These are phyloP conservation scores for Diaphora mendica DNA, from an alignment of 2,888 invertebrate species.

Conservation along the genomic window DNA sequence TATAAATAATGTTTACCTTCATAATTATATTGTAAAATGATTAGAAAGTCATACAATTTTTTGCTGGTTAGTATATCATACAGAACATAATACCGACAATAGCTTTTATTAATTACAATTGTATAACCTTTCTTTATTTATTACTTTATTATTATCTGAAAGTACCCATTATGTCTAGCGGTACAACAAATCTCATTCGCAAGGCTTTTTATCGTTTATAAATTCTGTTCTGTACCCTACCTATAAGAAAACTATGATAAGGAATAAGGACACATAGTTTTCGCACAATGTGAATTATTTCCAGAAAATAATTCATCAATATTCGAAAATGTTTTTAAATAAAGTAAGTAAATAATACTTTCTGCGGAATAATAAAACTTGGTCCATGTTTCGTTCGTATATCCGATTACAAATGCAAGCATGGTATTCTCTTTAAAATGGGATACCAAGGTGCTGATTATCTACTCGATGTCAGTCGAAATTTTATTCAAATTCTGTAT, in stretches of 20 bases:
- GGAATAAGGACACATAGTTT: not conserved
- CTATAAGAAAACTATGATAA: not conserved
- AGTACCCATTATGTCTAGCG: not conserved
- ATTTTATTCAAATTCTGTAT: not conserved
- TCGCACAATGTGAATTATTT: not conserved
- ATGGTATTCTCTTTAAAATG: not conserved
- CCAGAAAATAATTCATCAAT: not conserved
- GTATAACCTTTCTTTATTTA: not conserved
- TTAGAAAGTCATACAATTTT: constrained; percentile 28
- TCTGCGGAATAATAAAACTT: not conserved
- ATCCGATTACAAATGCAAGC: not conserved
- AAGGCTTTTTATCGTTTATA: not conserved
- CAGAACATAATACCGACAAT: constrained; percentile 18
- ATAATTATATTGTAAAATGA: constrained; percentile 25
- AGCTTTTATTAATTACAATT: not conserved
- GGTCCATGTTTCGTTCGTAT: not conserved
- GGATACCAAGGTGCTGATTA: not conserved
- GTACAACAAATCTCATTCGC: not conserved
- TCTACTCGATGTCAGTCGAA: not conserved
- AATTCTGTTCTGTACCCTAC: not conserved
- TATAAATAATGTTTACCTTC: constrained; percentile 17
- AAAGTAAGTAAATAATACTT: not conserved
- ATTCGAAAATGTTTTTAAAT: not conserved
- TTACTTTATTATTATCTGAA: not conserved
- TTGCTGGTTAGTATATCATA: constrained; percentile 29